Conservation (phyloP, 2,888 invertebrate genomes). For the Merodon equestris region DNA sequence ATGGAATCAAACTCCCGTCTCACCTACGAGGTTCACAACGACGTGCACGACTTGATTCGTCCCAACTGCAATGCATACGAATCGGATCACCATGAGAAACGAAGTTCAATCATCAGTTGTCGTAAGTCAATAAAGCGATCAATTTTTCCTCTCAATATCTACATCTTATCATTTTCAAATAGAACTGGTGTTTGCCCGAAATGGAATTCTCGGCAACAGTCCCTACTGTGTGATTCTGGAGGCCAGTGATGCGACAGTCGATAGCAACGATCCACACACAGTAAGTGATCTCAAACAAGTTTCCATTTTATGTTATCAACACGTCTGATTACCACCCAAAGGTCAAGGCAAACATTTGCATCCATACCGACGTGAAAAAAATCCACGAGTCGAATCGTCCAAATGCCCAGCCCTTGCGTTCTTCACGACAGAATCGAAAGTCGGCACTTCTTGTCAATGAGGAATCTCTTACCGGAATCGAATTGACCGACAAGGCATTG, state of each 20-base stretch:
- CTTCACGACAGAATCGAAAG: conserved; percentile 70
- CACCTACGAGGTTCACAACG: conserved; percentile 75
- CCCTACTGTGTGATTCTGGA: conserved; percentile 80
- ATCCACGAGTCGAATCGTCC: conserved; percentile 76
- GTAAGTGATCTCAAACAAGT: conserved; percentile 59
- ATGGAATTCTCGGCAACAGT: conserved; percentile 74
- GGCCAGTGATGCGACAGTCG: conserved; percentile 80
- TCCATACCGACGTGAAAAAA: conserved; percentile 74
- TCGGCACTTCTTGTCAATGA: conserved; percentile 71
- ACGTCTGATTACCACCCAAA: conserved; percentile 51
- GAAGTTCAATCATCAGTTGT: conserved; percentile 77
- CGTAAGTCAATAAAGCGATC: conserved; percentile 72
- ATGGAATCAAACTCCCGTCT: conserved; percentile 75
- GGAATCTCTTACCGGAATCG: conserved; percentile 69
- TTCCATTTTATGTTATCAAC: conserved; percentile 48
- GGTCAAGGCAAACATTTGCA: conserved; percentile 78
- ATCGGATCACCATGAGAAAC: conserved; percentile 75
- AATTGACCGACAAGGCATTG: conserved; percentile 57
- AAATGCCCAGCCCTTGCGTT: conserved; percentile 74
- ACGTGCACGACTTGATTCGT: conserved; percentile 73
- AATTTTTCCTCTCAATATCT: too few relatives aligned
- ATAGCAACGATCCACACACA: conserved; percentile 69
- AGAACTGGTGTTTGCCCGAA: conserved; percentile 76
- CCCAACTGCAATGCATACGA: conserved; percentile 76
- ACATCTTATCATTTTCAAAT: conserved; percentile 10